phyloP scores from a whole-genome alignment of 2,113 vertebrate genomes.

The Azemiops feae region DNA sequence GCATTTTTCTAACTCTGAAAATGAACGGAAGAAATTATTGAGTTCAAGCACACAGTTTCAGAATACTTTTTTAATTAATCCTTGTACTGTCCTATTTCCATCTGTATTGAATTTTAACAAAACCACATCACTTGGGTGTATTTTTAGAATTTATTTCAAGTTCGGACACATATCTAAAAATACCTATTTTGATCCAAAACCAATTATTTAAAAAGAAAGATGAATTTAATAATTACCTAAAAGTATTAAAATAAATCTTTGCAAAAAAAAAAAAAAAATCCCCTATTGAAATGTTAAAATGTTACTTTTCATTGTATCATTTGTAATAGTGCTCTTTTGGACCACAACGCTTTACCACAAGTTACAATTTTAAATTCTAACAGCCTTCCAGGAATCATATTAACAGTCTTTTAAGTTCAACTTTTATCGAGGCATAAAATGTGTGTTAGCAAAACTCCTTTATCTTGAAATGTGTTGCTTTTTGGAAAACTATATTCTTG shows the following conservation, averaged over 20 bases:
- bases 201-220: neutral
- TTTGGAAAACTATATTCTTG: neutral
- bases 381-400: neutral
- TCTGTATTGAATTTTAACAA: neutral
- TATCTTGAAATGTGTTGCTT: conserved; percentile 3
- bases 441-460: neutral
- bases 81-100: neutral
- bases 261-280: neutral
- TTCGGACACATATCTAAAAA: neutral
- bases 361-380: neutral
- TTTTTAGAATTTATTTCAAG: neutral
- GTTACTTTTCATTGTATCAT: neutral
- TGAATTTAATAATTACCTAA: neutral
- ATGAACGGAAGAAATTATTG: neutral
- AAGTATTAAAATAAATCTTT: neutral
- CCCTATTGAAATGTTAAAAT: neutral
- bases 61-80: neutral
- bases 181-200: neutral
- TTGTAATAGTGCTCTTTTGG: neutral
- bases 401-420: conserved; percentile 11
- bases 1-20: neutral
- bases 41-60: neutral
- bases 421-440: conserved; percentile 9
- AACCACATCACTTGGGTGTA: neutral
- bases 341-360: conserved; percentile 11